These are phyloP conservation scores for Tamias sibiricus DNA, from an alignment of 2,113 vertebrate genomes.

Conservation along the genomic window DNA sequence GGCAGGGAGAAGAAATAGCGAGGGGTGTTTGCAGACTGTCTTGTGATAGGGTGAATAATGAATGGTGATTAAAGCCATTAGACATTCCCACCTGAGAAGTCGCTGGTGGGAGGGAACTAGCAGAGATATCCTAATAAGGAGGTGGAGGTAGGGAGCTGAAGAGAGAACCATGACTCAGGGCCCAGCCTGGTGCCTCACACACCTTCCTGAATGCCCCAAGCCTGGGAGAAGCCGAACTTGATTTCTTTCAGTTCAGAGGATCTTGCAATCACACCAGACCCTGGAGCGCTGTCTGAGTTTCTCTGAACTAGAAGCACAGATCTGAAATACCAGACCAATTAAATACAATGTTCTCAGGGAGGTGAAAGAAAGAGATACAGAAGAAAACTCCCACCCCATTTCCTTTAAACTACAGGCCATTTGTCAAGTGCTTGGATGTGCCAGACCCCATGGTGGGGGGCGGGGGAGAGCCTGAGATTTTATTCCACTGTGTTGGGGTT, in stretches of 20 bases:
- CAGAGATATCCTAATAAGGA: slow-evolving; percentile 63
- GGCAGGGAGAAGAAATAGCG: not conserved
- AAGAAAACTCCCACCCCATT: not conserved
- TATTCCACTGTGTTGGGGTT: not conserved
- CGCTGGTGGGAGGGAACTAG: not conserved
- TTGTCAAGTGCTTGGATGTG: not conserved
- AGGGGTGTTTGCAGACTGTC: slow-evolving; percentile 34
- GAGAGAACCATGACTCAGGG: slow-evolving; percentile 77
- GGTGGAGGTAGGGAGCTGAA: not conserved
- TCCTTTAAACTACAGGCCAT: not conserved
- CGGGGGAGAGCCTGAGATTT: not conserved
- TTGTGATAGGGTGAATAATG: slow-evolving; percentile 73
- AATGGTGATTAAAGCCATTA: slow-evolving; percentile 16
- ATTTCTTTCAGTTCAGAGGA: not conserved
- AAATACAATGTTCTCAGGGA: not conserved
- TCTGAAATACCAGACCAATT: not conserved
- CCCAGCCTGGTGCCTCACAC: not conserved
- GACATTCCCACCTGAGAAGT: slow-evolving; percentile 69
- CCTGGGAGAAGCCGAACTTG: not conserved
- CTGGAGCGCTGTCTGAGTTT: not conserved
- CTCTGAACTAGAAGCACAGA: not conserved
- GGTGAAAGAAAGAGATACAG: not conserved
- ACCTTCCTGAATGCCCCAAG: not conserved
- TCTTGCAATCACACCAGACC: not conserved
- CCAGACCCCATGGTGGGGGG: not conserved